Conservation (phyloP, 2,797 vertebrate genomes). For the Manis pentadactyla region DNA sequence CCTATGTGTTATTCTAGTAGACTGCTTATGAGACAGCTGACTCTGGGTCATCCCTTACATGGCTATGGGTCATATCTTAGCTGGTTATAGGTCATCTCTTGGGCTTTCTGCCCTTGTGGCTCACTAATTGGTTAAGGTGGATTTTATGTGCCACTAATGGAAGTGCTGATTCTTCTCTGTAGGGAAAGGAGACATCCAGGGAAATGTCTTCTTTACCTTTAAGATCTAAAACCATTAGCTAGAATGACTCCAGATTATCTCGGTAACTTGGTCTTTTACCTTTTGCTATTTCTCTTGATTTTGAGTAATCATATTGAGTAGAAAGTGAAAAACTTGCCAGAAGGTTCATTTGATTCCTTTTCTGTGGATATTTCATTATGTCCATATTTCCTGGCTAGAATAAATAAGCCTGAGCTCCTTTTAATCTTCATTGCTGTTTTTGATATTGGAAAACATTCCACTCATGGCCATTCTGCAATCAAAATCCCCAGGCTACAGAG, state of each 20-base stretch:
- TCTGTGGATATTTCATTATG: slow-evolving; percentile 18
- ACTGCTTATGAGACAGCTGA: background rate
- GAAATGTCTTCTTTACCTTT: background rate
- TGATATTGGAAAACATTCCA: slow-evolving; percentile 56
- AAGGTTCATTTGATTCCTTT: background rate
- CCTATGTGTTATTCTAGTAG: background rate
- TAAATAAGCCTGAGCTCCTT: slow-evolving; percentile 21
- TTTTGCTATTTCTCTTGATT: background rate
- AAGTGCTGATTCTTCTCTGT: background rate
- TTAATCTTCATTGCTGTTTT: slow-evolving; percentile 52
- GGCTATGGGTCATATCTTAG: background rate
- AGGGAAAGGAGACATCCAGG: background rate
- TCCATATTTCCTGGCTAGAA: background rate
- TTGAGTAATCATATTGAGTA: background rate
- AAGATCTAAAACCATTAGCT: background rate
- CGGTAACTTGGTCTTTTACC: background rate
- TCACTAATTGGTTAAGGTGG: background rate
- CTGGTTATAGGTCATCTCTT: background rate
- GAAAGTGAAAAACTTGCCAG: slow-evolving; percentile 6
- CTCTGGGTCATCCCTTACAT: no score
- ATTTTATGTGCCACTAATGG: background rate
- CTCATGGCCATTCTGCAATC: background rate
- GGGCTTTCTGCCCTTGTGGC: rapidly evolving
- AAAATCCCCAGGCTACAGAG: slow-evolving; percentile 57
- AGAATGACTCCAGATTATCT: background rate